Base-by-base conservation (phyloP, 2,797 vertebrate genomes). In the Lophotriccus pileatus region DNA sequence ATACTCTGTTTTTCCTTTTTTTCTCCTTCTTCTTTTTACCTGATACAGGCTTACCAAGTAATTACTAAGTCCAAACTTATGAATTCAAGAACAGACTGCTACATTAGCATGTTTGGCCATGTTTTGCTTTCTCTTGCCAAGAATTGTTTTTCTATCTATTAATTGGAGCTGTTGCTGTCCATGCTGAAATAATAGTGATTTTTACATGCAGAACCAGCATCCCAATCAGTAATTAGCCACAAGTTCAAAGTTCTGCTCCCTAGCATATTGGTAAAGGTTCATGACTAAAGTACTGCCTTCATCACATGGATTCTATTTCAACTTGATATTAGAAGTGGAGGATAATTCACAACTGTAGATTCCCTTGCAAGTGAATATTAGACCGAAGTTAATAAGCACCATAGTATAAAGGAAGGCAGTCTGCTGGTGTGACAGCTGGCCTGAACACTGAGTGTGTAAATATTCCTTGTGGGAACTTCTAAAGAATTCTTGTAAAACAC, bases 51-150 rank as follows among this genome's bases (percentile, higher is more conserved):
- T 94, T 94, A 91, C 94, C 95, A 82, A 78, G 25, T 92, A 77
- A 41, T 92, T 76, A 70, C n/a, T 52, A 80, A 32, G 44, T 74
- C 14, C 43, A 87, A 68, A 64, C 50, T 89, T 96, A 55, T 37
- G 56, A 95, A 92, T 88, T 95, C 37, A 85, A 37, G 87, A 95
- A 70, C 62, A 92, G 86, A 76, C 87, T 90, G 84, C 79, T 92
- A 44, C 82, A 92, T 96, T 95, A 94, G 73, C 89, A 80, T 93
- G 89, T 95, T 95, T 78, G 92, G 67, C 93, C 81, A 82, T 94
- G 89, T 91, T 94, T 89, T 95, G 69, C 70, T 95, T 90, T 90
- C 92, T 74, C 69, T 66, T 94, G 95, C 89, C 87, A 95, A 90
- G 63, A 82, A 80, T 90, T 92, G 68, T 87, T 96, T 93, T 95